Base-by-base conservation (phyloP, 2,113 vertebrate species). In the Rhabdomys dilectus region DNA sequence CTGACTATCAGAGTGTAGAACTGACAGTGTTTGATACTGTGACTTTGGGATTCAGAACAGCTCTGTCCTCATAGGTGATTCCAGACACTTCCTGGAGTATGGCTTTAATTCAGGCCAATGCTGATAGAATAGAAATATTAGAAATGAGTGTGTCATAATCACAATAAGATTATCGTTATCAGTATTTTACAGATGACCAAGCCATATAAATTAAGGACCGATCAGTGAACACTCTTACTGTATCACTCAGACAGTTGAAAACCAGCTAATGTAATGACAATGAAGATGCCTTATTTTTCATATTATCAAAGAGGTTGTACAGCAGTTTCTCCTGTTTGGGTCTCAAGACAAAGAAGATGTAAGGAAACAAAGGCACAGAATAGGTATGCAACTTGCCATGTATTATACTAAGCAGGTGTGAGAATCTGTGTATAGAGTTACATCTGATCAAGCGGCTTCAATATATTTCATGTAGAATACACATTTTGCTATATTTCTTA, bases 301-400 rank as follows among this genome's bases (percentile, higher is more conserved):
- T 66, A 73, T 56, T 78, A 82, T 73, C 15, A 86, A 88, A 93
- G 86, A 66, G 5, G 85, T 89, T 80, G 42, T 11, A 77, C 2
- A 84, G 31, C 12, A 68, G 3, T 62, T 10, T 78, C 5, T 82
- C 19, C 66, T 86, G 36, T 81, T 22, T 95, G 64, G 68, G 22
- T 77, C 48, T 96, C 29, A 81, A 70, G 88, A 76, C 78, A 95
- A 82, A 36, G 26, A 88, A 29, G 5, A 90, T n/a, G 89, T 73
- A 5, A 95, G 42, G 31, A 93, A 89, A 89, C 82, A 60, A 93
- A 87, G 60, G 22, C 39, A 91, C 24, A 78, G 75, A 89, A 21
- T 8, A 89, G 39, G 26, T 51, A 62, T 39, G 19, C 26, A 73
- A 87, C 26, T 91, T 97, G 75, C 39, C 34, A 48, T 87, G 90